Evolutionary conservation across 2,797 vertebrate genomes (phyloP), one percentile per base, ranked within the genome.

Genomic region (Eurystomus glaucurus): DNA sequence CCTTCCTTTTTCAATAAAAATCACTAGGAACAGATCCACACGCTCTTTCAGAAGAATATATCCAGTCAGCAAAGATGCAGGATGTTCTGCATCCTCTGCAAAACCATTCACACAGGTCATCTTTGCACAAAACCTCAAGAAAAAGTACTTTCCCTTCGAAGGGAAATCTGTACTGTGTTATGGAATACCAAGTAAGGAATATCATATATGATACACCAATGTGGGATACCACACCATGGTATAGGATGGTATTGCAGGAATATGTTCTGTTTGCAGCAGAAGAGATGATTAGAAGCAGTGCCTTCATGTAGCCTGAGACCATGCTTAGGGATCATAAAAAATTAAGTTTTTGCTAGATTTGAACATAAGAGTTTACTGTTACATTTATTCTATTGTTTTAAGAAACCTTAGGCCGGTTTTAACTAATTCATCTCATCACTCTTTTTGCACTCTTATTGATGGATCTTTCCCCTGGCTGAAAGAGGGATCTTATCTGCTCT

Each of bases 41-140:
- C 11, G 37, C 10, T 74, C 39, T 83, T 86, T 69, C 35, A 51
- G 77, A 58, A 62, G 45, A 84, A 25, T 23, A n/a, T 9, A 48
- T 28, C 11, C 26, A 37, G 60, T 22, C 48, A 88, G 28, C 21
- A 52, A 77, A 88, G 48, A 11, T 6, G 21, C 11, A 14, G 25
- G 58, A 14, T 48, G 14, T 31, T 55, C 58, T 48, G 14, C 28
- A 51, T 29, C 61, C 26, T 83, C 72, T 66, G 62, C 28, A n/a
- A 82, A 82, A 37, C 21, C 18, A 52, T 33, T 69, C 74, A n/a
- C 1, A 0, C 14, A n/a, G 52, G 43, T 29, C 0, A 0, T 15
- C 39, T 50, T 22, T 60, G n/a, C 51, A 55, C 28, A 68, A 75
- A 80, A 35, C 6, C 19, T 8, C 14, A 11, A 46, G 15, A 39